phyloP scores from a whole-genome alignment of 2,797 vertebrate species.

The Aeoliscus strigatus region DNA sequence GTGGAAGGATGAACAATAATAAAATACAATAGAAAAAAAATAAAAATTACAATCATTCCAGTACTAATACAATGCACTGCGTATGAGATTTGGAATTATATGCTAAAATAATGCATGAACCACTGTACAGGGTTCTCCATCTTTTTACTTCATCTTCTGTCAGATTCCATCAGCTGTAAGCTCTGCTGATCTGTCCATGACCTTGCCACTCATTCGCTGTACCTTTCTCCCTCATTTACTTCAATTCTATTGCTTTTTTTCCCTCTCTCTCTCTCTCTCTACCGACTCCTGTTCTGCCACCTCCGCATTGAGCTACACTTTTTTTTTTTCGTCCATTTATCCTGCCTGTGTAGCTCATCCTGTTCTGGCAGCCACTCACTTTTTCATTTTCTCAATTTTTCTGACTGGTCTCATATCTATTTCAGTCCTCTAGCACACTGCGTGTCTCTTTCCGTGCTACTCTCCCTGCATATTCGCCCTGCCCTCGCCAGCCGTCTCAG shows the following conservation, averaged over 20 bases:
- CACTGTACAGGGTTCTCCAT: no score
- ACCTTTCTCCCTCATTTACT: slow-evolving; percentile 43
- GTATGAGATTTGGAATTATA: no score
- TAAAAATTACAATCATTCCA: no score
- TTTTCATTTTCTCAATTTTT: slow-evolving; percentile 42
- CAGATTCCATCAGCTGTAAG: slow-evolving; percentile 1
- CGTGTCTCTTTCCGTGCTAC: slow-evolving; percentile 5
- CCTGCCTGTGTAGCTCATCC: slow-evolving; percentile 33
- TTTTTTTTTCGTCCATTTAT: slow-evolving; percentile 43
- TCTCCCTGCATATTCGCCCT: slow-evolving; percentile 1
- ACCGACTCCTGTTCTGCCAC: slow-evolving; percentile 40
- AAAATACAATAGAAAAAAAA: no score
- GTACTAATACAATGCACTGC: no score
- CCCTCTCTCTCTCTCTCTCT: no score
- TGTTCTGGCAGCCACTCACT: slow-evolving; percentile 30
- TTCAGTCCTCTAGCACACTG: slow-evolving; percentile 26
- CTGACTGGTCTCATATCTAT: slow-evolving; percentile 35
- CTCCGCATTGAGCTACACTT: slow-evolving; percentile 39
- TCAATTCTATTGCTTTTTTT: slow-evolving; percentile 43
- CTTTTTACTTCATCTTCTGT: no score
- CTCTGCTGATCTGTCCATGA: slow-evolving; percentile 5
- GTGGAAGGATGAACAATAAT: no score
- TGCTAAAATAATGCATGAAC: no score
- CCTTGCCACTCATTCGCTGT: slow-evolving; percentile 44
- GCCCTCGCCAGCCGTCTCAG: slow-evolving; percentile 9